Percentiles rank a stretch among this genome's conserved stretches.
Conservation (phyloP, 2,797 vertebrate species). For the Cryptoprocta ferox region DNA sequence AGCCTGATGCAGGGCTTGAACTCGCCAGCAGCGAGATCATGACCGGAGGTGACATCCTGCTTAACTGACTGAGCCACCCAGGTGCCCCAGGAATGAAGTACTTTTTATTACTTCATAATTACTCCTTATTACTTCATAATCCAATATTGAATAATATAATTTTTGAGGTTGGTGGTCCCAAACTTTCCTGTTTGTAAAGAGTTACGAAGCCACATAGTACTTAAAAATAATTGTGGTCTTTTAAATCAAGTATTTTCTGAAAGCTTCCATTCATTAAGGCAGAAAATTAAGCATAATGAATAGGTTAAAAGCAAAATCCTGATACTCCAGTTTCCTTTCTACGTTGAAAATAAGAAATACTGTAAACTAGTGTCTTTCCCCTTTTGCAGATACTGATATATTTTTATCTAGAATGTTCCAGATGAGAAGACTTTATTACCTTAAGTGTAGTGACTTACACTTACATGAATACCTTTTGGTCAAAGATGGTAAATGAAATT, state of each 20-base stretch:
- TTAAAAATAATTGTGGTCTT: slow-evolving; percentile 41
- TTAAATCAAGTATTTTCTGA: slow-evolving; percentile 29
- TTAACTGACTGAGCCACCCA: too few relatives aligned
- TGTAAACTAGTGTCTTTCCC: neutral
- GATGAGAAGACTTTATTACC: slow-evolving; percentile 19
- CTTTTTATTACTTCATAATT: neutral
- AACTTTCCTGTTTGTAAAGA: neutral
- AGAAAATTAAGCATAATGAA: slow-evolving; percentile 38
- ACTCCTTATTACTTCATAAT: neutral
- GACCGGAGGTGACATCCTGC: too few relatives aligned
- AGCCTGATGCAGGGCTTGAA: too few relatives aligned
- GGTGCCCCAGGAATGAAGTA: neutral
- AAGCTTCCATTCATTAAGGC: neutral
- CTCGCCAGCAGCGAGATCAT: too few relatives aligned
- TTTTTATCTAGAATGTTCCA: slow-evolving; percentile 36
- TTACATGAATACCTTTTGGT: neutral
- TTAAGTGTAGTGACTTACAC: neutral
- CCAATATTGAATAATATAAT: neutral
- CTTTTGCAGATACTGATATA: neutral
- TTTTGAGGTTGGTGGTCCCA: neutral
- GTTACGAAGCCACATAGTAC: neutral
- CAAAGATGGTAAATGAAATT: neutral
- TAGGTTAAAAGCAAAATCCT: slow-evolving; percentile 14
- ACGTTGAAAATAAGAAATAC: slow-evolving; percentile 18
- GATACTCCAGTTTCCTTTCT: slow-evolving; percentile 37